Base-by-base conservation (phyloP, 2,888 invertebrate genomes). In the Labia minor region DNA sequence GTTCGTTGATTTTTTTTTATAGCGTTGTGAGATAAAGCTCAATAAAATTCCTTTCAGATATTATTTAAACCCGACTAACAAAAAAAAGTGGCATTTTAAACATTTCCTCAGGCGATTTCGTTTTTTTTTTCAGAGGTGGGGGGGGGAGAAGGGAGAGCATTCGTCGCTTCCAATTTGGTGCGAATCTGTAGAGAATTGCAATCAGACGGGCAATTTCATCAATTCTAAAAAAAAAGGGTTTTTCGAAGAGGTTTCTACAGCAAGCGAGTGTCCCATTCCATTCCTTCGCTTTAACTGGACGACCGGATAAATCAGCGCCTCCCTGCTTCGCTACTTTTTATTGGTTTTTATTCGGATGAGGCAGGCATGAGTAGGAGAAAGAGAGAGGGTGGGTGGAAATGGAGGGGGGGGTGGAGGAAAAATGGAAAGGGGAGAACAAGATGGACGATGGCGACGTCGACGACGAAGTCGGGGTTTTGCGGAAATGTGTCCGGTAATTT, bases 91-190 rank as follows among this genome's bases (percentile, higher is more conserved):
- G 49, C 49, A 49, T 49, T 49, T 49, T 49, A 49, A 49, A 49
- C 16, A 16, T 49, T 49, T 49, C 49, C 49, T 49, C n/a, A 49
- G 49, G 49, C 49, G 49, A 49, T 49, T 49, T 14, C 49, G 49
- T 49, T 49, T 49, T 49, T 49, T 49, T n/a, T n/a, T n/a, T 49
- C 14, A 3, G 8, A 49, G 49, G 49, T 4, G 49, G 49, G n/a
- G n/a, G n/a, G n/a, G n/a, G n/a, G n/a, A n/a, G n/a, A n/a, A n/a
- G n/a, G n/a, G n/a, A n/a, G n/a, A n/a, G 14, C 49, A 49, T 49
- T 49, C 49, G 49, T 49, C 49, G 49, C n/a, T 49, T 49, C 49
- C 49, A 49, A 49, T 49, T 49, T 49, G 49, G 49, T 49, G 49
- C 49, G 49, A 49, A 49, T 49, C 49, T 49, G 49, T 49, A 49